Percentiles rank a stretch among this genome's conserved stretches.
phyloP scores from a whole-genome alignment of 2,888 invertebrate species.

The Drosophila niveifrons region DNA sequence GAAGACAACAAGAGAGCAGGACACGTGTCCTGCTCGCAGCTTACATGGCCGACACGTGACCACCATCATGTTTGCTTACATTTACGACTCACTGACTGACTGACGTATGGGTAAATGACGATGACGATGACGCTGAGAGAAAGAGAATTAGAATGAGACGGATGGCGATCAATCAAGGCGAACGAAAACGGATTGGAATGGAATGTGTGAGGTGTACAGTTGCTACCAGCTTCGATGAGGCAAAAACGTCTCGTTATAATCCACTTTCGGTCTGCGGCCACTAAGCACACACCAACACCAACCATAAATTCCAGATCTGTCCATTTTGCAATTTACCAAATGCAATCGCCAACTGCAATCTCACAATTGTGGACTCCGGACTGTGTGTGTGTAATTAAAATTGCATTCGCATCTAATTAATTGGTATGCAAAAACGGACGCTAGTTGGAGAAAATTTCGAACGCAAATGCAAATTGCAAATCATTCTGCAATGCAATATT shows the following conservation, averaged over 20 bases:
- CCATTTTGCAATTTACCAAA: constrained; percentile 75
- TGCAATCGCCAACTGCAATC: constrained; percentile 58
- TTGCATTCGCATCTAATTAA: constrained; percentile 85
- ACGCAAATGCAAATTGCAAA: constrained; percentile 79
- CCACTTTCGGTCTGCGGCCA: constrained; percentile 40
- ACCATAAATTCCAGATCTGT: constrained; percentile 69
- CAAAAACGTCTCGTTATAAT: constrained; percentile 20
- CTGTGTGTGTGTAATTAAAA: constrained; percentile 80
- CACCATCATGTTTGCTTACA: constrained; percentile 85
- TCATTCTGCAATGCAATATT: constrained; percentile 63
- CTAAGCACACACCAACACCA: constrained; percentile 45
- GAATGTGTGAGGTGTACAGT: constrained; percentile 47
- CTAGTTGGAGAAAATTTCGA: constrained; percentile 65
- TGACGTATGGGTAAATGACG: constrained; percentile 75
- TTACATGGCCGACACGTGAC: constrained; percentile 84
- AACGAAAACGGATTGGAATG: neutral
- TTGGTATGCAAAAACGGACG: constrained; percentile 82
- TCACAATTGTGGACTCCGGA: constrained; percentile 30
- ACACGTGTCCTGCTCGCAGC: constrained; percentile 83
- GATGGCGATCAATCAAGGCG: constrained; percentile 82
- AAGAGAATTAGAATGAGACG: constrained; percentile 40
- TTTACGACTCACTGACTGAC: constrained; percentile 77
- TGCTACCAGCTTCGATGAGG: constrained; percentile 28
- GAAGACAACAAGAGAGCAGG: constrained; percentile 61
- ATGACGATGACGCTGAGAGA: constrained; percentile 48